phyloP scores from a whole-genome alignment of 2,797 vertebrate species.

The Sternotherus odoratus region DNA sequence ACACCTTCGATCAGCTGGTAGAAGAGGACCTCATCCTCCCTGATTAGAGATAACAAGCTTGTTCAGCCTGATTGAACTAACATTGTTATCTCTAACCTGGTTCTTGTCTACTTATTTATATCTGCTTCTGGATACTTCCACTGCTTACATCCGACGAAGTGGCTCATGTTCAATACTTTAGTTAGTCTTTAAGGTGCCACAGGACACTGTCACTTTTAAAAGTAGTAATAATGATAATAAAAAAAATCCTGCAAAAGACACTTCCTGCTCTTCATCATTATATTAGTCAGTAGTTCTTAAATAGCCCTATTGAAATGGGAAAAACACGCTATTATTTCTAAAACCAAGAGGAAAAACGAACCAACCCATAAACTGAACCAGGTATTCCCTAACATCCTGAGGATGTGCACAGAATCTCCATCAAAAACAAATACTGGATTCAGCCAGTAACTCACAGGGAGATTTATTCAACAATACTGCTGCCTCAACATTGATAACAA shows the following conservation, averaged over 20 bases:
- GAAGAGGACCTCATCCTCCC: too few species aligned
- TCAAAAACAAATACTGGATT: slow-evolving; percentile 22
- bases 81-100: too few species aligned
- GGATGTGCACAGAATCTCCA: slow-evolving; percentile 44
- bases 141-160: too few species aligned
- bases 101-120: too few species aligned
- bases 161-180: too few species aligned
- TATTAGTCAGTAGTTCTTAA: slow-evolving; percentile 39
- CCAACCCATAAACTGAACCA: slow-evolving; percentile 35
- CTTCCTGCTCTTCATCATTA: slow-evolving; percentile 59
- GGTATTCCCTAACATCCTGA: slow-evolving; percentile 52
- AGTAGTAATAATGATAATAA: not conserved
- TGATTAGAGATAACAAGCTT: too few species aligned
- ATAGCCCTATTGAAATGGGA: slow-evolving; percentile 46
- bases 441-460: slow-evolving; percentile 19
- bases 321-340: slow-evolving; percentile 55
- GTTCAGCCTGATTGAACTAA: too few species aligned
- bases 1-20: too few species aligned
- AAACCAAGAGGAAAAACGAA: slow-evolving; percentile 19
- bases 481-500: slow-evolving; percentile 40
- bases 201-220: too few species aligned
- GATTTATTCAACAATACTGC: slow-evolving; percentile 59
- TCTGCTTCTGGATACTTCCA: too few species aligned
- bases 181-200: too few species aligned
- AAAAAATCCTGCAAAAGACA: slow-evolving; percentile 23